A percentile compares a stretch with the other conserved stretches of the same genome.
Evolutionary conservation across 2,113 vertebrate species (phyloP).

Genomic region (Hemichromis elongatus): DNA sequence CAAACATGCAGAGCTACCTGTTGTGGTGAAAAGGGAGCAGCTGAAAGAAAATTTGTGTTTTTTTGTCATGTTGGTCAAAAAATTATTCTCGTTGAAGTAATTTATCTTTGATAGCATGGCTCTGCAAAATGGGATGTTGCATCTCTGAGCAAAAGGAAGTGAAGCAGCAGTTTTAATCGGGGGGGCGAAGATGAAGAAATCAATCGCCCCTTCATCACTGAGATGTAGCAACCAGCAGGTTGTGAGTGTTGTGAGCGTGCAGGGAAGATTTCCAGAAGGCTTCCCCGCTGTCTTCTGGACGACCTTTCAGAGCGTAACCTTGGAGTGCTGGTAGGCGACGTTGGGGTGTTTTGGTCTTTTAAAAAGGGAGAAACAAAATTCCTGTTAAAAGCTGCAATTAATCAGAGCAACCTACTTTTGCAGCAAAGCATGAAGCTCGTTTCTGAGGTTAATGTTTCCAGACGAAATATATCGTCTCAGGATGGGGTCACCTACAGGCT

Average conservation of each 20-base stretch:
- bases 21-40: background rate
- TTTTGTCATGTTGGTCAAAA: background rate
- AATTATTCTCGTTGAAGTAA: background rate
- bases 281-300: conserved; percentile 12
- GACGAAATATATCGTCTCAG: background rate
- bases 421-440: background rate
- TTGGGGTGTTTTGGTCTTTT: no score
- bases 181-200: background rate
- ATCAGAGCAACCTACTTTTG: background rate
- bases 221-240: background rate
- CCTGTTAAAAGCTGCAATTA: background rate
- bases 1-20: background rate
- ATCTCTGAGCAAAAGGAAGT: background rate
- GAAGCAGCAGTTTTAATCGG: background rate
- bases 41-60: background rate
- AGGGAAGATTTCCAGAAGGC: background rate
- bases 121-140: background rate
- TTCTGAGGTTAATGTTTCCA: background rate
- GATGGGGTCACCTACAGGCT: background rate
- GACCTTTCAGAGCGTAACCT: conserved; percentile 25
- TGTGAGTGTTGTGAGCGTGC: background rate
- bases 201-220: background rate
- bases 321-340: background rate
- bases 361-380: background rate
- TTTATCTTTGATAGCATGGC: background rate